Evolutionary conservation across 2,797 vertebrate genomes (phyloP).

Genomic region (Erithacus rubecula): DNA sequence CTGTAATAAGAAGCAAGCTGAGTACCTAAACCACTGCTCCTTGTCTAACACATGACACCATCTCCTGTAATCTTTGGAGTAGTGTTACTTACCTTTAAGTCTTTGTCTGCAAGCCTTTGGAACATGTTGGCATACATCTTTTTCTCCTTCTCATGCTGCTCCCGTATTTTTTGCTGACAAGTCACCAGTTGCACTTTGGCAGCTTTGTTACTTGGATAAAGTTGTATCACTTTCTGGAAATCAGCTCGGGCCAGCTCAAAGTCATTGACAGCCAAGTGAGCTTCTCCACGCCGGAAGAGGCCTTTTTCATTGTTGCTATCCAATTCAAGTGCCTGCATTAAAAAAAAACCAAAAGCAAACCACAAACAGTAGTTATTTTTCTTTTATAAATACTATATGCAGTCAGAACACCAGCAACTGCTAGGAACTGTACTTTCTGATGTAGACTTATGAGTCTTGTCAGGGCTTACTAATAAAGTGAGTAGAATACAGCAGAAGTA

Average conservation of each 20-base stretch:
- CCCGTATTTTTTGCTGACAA: constrained; percentile 90
- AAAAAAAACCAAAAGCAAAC: not conserved
- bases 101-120: constrained; percentile 90
- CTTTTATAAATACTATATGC: not conserved
- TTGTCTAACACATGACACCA: not conserved
- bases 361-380: not conserved
- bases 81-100: constrained; percentile 82
- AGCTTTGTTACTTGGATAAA: constrained; percentile 94
- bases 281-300: constrained; percentile 92
- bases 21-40: not conserved
- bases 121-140: constrained; percentile 98
- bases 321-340: constrained; percentile 85
- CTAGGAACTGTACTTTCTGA: not conserved
- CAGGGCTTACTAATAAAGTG: not conserved
- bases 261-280: constrained; percentile 89
- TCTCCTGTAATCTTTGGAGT: not conserved
- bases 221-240: constrained; percentile 89
- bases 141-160: constrained; percentile 93
- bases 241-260: constrained; percentile 87
- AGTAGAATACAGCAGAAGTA: not conserved
- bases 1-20: not conserved
- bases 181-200: constrained; percentile 86
- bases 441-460: fast-evolving
- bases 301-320: constrained; percentile 92
- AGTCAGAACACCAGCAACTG: not conserved